Evolutionary conservation across 2,113 vertebrate species (phyloP).

Genomic region (Aphyosemion australe): DNA sequence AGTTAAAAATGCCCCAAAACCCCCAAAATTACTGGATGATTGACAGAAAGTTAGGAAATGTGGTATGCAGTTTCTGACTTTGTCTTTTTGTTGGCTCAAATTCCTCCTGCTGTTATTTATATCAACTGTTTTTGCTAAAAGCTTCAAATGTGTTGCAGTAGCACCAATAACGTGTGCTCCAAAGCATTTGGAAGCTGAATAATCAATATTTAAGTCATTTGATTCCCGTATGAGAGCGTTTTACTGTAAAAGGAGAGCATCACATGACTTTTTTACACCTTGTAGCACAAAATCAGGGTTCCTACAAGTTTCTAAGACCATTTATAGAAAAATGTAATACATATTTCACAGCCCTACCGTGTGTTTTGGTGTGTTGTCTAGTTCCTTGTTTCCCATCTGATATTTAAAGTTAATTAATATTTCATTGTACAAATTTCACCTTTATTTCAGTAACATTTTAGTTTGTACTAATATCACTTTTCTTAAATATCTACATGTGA

Average conservation of each 20-base stretch:
- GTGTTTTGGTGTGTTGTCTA: too few relatives aligned
- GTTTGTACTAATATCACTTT: too few relatives aligned
- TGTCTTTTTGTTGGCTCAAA: background rate
- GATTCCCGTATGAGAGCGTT: conserved; percentile 25
- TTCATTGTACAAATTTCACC: too few relatives aligned
- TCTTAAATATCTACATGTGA: too few relatives aligned
- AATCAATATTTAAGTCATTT: conserved; percentile 40
- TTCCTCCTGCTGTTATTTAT: background rate
- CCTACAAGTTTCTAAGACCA: too few relatives aligned
- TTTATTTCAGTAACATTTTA: too few relatives aligned
- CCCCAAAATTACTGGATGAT: background rate
- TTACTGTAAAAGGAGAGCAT: background rate
- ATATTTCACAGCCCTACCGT: too few relatives aligned
- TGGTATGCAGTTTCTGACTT: conserved; percentile 5
- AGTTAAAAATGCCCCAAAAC: background rate
- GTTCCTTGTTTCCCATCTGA: too few relatives aligned
- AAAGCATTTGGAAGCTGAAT: conserved; percentile 34
- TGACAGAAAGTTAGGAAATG: conserved; percentile 17
- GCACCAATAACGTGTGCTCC: conserved; percentile 15
- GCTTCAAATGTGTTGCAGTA: conserved; percentile 19
- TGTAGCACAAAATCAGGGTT: background rate
- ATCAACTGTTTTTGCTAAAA: conserved; percentile 15
- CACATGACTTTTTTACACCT: background rate
- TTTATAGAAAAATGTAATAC: too few relatives aligned
- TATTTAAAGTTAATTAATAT: too few relatives aligned